Percentiles rank a stretch among this genome's conserved stretches.
These are phyloP conservation scores for Tipula unca DNA, from an alignment of 2,888 invertebrate species.

Conservation along the genomic window DNA sequence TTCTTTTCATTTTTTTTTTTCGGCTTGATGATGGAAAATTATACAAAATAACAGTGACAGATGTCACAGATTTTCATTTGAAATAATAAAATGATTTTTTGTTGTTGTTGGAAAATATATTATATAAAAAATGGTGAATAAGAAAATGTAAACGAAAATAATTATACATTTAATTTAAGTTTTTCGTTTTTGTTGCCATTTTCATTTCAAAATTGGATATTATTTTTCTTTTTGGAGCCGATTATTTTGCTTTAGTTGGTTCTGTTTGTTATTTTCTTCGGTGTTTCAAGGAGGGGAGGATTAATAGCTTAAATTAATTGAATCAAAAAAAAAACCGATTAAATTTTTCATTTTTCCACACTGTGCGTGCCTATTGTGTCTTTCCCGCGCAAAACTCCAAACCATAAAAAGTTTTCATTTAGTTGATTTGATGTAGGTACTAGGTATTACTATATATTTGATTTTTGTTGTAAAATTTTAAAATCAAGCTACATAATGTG, in stretches of 20 bases:
- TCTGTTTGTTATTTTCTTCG: not conserved
- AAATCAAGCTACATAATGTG: not conserved
- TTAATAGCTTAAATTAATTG: not conserved
- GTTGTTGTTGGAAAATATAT: not conserved
- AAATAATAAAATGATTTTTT: not conserved
- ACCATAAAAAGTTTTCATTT: no score
- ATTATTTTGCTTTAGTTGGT: not conserved
- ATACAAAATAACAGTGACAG: not conserved
- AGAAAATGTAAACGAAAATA: not conserved
- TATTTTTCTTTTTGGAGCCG: not conserved
- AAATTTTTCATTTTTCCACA: not conserved
- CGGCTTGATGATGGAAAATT: not conserved
- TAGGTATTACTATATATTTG: not conserved
- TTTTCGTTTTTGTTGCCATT: not conserved
- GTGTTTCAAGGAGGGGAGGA: not conserved
- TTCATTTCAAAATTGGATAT: not conserved
- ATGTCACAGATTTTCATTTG: constrained; percentile 8
- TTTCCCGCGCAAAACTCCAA: not conserved
- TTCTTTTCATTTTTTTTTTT: not conserved
- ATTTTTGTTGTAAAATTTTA: not conserved
- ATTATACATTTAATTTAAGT: not conserved
- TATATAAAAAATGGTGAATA: not conserved
- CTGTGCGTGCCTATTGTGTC: not conserved
- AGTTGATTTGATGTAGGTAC: no score
- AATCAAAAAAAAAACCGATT: not conserved